Evolutionary conservation across 2,113 vertebrate species (phyloP), one percentile per base, ranked within the genome.

Genomic region (Corvus cornix): DNA sequence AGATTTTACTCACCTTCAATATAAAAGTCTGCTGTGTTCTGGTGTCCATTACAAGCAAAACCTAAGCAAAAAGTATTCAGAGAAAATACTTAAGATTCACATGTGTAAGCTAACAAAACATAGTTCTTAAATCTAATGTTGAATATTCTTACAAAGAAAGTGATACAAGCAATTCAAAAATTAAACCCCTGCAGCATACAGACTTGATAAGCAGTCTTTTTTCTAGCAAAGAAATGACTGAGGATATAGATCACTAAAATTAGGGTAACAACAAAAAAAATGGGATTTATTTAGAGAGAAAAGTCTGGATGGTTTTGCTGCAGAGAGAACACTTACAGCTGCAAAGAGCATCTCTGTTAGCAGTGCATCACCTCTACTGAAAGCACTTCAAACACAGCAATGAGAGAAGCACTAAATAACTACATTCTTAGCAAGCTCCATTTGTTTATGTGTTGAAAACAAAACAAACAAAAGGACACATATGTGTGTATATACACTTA

Each of bases 1-100:
- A 72, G 4, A 80, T 78, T 94, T 55, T 80, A 98, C 99, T 99
- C 98, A 99, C 99, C 98, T 99, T 99, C 83, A 99, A 96, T 97
- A 99, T 98, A 91, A 99, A 99, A n/a, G 98, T 99, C 98, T 99
- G 98, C 64, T 99, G 98, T 55, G 99, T 99, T 96, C 98, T 98
- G 95, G 98, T 99, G 97, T 99, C 99, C 98, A 99, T 98, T 96
- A 99, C 99, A 98, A 99, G 98, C 94, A 99, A 98, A 97, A 99
- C 99, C 99, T 99, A 98, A 69, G 94, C 33, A 95, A 88, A 89
- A 93, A 91, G 11, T 26, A 88, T 95, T 64, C 59, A 85, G 66
- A 91, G 39, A 93, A 92, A 82, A 53, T 39, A 93, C 70, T 83
- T 89, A 68, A 86, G 41, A 85, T 68, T 91, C 48, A 67, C 16